Evolutionary conservation across 2,113 vertebrate genomes (phyloP).

Genomic region (Peromyscus leucopus): DNA sequence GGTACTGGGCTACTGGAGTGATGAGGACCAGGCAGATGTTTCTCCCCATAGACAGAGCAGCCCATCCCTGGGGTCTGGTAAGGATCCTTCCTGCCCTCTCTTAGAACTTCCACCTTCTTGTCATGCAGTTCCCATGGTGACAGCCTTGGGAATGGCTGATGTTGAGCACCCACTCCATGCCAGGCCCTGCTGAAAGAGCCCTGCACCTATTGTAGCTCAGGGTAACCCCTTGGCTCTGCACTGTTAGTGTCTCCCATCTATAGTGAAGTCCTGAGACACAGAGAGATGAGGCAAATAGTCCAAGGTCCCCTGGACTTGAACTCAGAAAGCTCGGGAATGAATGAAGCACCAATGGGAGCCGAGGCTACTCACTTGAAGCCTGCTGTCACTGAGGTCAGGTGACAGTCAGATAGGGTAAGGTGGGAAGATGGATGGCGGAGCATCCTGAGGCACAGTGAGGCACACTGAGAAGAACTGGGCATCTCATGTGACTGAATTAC

Average conservation of each 20-base stretch:
- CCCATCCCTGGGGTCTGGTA: neutral
- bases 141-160: neutral
- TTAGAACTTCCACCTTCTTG: neutral
- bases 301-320: neutral
- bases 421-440: no score
- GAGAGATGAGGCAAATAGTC: neutral
- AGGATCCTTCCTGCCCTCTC: neutral
- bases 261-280: neutral
- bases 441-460: neutral
- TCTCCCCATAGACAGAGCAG: neutral
- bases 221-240: neutral
- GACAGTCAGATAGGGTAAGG: neutral
- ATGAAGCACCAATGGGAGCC: neutral
- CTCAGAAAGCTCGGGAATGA: neutral
- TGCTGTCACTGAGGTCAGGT: neutral
- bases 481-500: neutral
- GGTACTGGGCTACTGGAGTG: no score
- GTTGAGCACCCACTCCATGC: neutral
- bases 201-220: neutral
- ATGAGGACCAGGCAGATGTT: neutral
- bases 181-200: neutral
- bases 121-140: neutral
- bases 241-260: neutral
- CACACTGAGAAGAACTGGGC: accelerated
- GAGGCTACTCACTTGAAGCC: neutral